Percentiles rank a stretch among this genome's conserved stretches.
These are phyloP conservation scores for Amazona ochrocephala DNA, from an alignment of 2,797 vertebrate species.

Conservation along the genomic window DNA sequence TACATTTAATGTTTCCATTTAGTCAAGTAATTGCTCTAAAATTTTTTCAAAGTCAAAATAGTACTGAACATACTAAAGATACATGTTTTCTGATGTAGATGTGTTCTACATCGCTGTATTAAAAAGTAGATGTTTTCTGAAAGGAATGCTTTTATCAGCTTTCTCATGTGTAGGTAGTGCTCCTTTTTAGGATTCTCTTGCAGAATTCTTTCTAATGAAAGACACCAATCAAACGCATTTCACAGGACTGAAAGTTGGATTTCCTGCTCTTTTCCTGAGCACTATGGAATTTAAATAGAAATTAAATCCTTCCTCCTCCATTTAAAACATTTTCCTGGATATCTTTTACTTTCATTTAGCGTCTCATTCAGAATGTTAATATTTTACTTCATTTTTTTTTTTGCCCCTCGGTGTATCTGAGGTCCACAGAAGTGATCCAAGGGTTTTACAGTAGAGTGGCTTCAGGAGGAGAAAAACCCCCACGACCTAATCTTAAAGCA, in stretches of 20 bases:
- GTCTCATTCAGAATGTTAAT: not conserved
- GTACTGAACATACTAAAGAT: not conserved
- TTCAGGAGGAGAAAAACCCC: not conserved
- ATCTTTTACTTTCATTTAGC: not conserved
- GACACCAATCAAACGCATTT: not conserved
- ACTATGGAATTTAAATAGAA: not conserved
- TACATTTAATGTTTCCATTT: not conserved
- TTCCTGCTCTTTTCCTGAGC: not conserved
- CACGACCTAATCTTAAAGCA: not conserved
- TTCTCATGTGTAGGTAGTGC: not conserved
- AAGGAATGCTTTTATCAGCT: not conserved
- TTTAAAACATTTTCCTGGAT: not conserved
- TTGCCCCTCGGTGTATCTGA: accelerated
- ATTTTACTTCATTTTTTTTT: not conserved
- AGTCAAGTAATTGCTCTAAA: not conserved
- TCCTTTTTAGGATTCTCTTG: not conserved
- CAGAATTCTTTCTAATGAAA: not conserved
- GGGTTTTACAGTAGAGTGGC: not conserved
- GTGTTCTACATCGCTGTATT: not conserved
- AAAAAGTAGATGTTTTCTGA: not conserved
- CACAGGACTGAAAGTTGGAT: not conserved
- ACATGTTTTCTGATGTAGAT: not conserved
- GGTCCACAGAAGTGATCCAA: not conserved
- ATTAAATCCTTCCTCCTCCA: not conserved
- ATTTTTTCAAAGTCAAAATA: not conserved